These are phyloP conservation scores for Holothuria leucospilota DNA, from an alignment of 53 echinoderm and acorn worm genomes.

Conservation along the genomic window DNA sequence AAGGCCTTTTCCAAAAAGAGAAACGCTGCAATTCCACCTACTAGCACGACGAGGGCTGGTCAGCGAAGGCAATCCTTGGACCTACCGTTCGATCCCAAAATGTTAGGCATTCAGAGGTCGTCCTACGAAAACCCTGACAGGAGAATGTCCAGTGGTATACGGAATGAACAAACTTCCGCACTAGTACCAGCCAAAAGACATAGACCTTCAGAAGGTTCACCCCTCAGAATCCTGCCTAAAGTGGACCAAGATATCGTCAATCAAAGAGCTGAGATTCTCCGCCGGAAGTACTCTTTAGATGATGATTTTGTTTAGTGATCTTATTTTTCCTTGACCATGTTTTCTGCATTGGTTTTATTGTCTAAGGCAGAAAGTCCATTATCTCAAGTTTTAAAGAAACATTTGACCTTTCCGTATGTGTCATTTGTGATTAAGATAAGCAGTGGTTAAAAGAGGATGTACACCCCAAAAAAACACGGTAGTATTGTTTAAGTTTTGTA, in stretches of 20 bases:
- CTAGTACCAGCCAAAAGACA: background rate
- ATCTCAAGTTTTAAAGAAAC: no score
- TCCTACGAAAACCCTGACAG: background rate
- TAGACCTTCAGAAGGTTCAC: background rate
- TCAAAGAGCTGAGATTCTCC: conserved; percentile 35
- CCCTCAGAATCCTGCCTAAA: background rate
- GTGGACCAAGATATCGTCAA: conserved; percentile 38
- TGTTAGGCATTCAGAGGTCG: background rate
- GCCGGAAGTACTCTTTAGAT: conserved; percentile 43
- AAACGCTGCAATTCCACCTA: conserved; percentile 45
- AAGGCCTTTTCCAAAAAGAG: conserved; percentile 41
- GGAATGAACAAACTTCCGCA: background rate
- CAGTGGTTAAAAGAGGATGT: no score
- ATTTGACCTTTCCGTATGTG: no score
- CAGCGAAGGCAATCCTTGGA: conserved; percentile 56
- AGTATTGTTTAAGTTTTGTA: no score
- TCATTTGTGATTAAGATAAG: no score
- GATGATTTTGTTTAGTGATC: conserved; percentile 21
- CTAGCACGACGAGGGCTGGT: conserved; percentile 61
- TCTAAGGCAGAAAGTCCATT: no score
- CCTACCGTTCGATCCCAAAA: conserved; percentile 28
- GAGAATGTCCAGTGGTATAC: background rate
- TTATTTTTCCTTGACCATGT: no score
- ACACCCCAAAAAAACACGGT: no score
- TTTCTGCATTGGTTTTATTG: no score